Percentiles rank a stretch among this genome's conserved stretches.
Evolutionary conservation across 1,140 invertebrate genomes (phyloP).

Genomic region (Nylanderia fulva): DNA sequence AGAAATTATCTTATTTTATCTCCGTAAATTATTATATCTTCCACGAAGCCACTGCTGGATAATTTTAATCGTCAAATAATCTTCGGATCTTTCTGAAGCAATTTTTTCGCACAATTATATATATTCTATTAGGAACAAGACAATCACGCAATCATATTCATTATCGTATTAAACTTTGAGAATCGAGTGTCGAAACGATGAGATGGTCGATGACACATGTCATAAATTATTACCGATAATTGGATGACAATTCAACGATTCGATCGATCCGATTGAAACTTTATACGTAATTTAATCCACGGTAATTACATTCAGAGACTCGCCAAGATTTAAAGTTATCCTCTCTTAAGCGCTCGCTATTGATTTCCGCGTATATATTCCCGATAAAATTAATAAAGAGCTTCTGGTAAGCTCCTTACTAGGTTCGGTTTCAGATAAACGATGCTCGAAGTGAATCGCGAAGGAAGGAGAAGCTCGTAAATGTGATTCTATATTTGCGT

Average conservation of each 20-base stretch:
- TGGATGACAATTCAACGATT: slow-evolving; percentile 61
- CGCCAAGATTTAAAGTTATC: slow-evolving; percentile 69
- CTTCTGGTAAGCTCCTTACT: slow-evolving; percentile 75
- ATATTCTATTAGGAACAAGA: slow-evolving; percentile 17
- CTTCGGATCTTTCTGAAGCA: neutral
- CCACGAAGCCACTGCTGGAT: neutral
- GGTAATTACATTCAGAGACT: slow-evolving; percentile 64
- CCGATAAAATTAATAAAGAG: slow-evolving; percentile 81
- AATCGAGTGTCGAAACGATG: slow-evolving; percentile 30
- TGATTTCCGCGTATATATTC: slow-evolving; percentile 71
- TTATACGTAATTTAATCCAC: slow-evolving; percentile 60
- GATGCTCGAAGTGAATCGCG: slow-evolving; percentile 47
- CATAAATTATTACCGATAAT: slow-evolving; percentile 63
- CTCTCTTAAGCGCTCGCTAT: slow-evolving; percentile 60
- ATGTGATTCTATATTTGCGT: slow-evolving; percentile 72
- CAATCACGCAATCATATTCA: neutral
- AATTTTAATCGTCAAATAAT: slow-evolving; percentile 14
- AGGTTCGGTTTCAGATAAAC: slow-evolving; percentile 68
- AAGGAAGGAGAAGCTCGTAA: slow-evolving; percentile 43
- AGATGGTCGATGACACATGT: slow-evolving; percentile 38
- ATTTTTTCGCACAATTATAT: neutral
- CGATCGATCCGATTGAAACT: slow-evolving; percentile 41
- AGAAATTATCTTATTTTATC: neutral
- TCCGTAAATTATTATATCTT: neutral
- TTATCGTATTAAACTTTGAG: slow-evolving; percentile 4